Conservation (phyloP, 1,140 invertebrate species). For the Anastrepha obliqua region DNA sequence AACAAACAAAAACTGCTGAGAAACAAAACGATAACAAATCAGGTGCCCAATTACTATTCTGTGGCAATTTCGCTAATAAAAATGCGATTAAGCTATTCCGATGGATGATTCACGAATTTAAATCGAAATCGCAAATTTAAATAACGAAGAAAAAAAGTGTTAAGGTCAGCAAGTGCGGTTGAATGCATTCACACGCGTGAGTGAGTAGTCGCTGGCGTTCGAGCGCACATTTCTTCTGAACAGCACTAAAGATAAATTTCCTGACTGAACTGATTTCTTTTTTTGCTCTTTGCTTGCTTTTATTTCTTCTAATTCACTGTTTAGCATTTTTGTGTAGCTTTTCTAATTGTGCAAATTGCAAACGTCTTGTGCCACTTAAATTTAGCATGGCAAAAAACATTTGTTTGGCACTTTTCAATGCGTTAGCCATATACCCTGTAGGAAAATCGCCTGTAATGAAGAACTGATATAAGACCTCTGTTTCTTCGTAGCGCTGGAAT, state of each 20-base stretch:
- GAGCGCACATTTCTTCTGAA: neutral
- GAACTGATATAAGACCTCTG: too few species aligned
- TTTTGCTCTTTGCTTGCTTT: neutral
- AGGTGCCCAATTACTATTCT: neutral
- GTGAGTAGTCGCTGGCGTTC: neutral
- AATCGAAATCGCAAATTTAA: neutral
- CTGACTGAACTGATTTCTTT: neutral
- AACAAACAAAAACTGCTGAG: neutral
- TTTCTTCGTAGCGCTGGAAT: too few species aligned
- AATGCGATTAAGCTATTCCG: too few species aligned
- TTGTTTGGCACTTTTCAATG: constrained; percentile 25
- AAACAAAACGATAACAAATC: neutral
- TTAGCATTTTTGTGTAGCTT: neutral
- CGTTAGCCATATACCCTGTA: neutral
- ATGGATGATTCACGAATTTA: constrained; percentile 3
- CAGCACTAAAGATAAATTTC: constrained; percentile 2
- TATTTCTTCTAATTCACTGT: neutral
- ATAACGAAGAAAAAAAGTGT: neutral
- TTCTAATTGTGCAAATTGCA: constrained; percentile 19
- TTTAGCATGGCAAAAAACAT: constrained; percentile 32
- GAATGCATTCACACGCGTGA: neutral
- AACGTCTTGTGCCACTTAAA: constrained; percentile 40
- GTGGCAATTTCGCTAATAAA: neutral
- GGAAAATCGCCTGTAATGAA: neutral
- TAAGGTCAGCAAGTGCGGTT: constrained; percentile 17